These are phyloP conservation scores for Labrus mixtus DNA, from an alignment of 2,113 vertebrate genomes.

Conservation along the genomic window DNA sequence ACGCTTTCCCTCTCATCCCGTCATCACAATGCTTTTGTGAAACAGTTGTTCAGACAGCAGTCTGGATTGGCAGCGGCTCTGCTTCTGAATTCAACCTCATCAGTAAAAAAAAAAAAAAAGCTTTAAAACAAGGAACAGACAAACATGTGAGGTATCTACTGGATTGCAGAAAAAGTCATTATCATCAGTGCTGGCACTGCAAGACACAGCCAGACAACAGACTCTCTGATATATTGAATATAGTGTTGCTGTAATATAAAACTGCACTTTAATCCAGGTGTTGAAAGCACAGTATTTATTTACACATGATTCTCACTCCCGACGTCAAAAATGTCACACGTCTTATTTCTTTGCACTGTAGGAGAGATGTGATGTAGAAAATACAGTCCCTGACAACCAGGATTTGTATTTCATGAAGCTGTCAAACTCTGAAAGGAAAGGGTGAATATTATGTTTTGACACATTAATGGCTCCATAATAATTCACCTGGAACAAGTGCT, in stretches of 20 bases:
- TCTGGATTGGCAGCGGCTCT: conserved; percentile 18
- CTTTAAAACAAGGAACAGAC: conserved; percentile 46
- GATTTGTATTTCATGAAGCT: not conserved
- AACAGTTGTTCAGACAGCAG: conserved; percentile 16
- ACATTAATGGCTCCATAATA: conserved; percentile 11
- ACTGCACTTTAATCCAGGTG: conserved; percentile 3
- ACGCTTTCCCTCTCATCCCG: conserved; percentile 32
- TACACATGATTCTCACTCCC: too few species aligned
- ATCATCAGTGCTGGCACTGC: conserved; percentile 32
- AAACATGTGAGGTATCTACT: conserved; percentile 50
- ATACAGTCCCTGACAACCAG: not conserved
- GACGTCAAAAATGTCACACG: too few species aligned
- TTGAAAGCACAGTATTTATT: not conserved
- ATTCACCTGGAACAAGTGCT: not conserved
- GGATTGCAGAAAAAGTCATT: conserved; percentile 67
- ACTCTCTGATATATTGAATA: conserved; percentile 17
- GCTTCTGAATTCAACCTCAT: conserved; percentile 30
- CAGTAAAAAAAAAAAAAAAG: conserved; percentile 22
- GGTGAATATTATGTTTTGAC: conserved; percentile 7
- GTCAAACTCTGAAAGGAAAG: not conserved
- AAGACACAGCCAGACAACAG: conserved; percentile 38
- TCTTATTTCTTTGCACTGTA: too few species aligned
- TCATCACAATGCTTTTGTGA: conserved; percentile 52
- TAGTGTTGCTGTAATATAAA: not conserved
- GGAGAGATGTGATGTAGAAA: too few species aligned